A percentile compares a stretch with the other conserved stretches of the same genome.
phyloP scores from a whole-genome alignment of 2,888 invertebrate genomes.

The Hydrotaea diabolus region DNA sequence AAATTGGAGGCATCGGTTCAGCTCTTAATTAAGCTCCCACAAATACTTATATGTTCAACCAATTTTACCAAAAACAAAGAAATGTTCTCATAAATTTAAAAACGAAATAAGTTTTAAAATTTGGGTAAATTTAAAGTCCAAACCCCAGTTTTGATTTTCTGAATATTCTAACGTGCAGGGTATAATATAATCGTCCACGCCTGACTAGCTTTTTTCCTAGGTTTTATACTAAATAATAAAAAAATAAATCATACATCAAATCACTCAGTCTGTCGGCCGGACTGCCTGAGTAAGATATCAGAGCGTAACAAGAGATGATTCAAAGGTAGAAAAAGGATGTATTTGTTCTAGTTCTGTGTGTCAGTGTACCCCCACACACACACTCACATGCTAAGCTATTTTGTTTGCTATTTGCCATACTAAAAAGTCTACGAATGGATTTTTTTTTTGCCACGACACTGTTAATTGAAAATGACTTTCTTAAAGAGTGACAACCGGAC shows the following conservation, averaged over 20 bases:
- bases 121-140: too few relatives aligned
- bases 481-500: slow-evolving; percentile 22
- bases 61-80: too few relatives aligned
- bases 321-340: slow-evolving; percentile 35
- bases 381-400: neutral
- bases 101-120: too few relatives aligned
- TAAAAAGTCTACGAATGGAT: slow-evolving; percentile 10
- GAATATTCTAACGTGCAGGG: too few relatives aligned
- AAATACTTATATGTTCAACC: too few relatives aligned
- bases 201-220: too few relatives aligned
- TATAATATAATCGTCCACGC: too few relatives aligned
- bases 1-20: too few relatives aligned
- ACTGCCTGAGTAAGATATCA: neutral
- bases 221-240: too few relatives aligned
- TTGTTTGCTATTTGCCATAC: slow-evolving; percentile 50
- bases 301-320: slow-evolving; percentile 1
- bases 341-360: slow-evolving; percentile 26
- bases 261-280: neutral
- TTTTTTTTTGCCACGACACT: neutral
- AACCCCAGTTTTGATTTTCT: too few relatives aligned
- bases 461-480: slow-evolving; percentile 30
- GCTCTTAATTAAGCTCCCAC: too few relatives aligned
- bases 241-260: neutral
- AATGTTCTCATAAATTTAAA: too few relatives aligned
- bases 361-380: neutral